Evolutionary conservation across 2,888 invertebrate species (phyloP).

Genomic region (Apodemia hepburni): DNA sequence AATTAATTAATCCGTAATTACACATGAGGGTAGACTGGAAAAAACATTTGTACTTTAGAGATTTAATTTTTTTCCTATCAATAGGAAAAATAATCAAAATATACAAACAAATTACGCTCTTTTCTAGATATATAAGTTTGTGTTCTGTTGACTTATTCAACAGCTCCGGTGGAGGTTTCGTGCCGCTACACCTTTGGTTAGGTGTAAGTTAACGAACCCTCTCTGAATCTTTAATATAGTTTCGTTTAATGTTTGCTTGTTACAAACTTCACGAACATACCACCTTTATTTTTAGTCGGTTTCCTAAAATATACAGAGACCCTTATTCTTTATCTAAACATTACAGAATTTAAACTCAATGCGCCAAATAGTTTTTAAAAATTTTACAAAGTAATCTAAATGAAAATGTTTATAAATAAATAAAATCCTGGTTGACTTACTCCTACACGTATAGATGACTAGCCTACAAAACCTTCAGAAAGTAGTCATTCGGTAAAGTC

Average conservation of each 20-base stretch:
- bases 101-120: background rate
- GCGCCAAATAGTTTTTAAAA: no score
- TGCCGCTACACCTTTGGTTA: constrained; percentile 67
- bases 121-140: constrained; percentile 24
- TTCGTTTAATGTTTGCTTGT: constrained; percentile 72
- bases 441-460: no score
- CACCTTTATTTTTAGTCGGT: constrained; percentile 54
- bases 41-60: no score
- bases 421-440: no score
- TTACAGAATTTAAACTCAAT: background rate
- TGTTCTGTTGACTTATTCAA: constrained; percentile 67
- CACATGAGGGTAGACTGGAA: no score
- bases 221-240: constrained; percentile 74
- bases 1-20: no score
- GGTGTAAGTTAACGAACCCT: constrained; percentile 75
- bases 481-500: no score
- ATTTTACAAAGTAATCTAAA: no score
- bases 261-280: constrained; percentile 43
- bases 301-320: constrained; percentile 28
- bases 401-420: no score
- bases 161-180: constrained; percentile 52
- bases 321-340: background rate
- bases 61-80: no score
- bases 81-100: no score
- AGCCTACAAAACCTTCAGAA: no score